Percentiles rank a stretch among this genome's conserved stretches.
Evolutionary conservation across 2,888 invertebrate genomes (phyloP).

Genomic region (Oscheius myriophilus): DNA sequence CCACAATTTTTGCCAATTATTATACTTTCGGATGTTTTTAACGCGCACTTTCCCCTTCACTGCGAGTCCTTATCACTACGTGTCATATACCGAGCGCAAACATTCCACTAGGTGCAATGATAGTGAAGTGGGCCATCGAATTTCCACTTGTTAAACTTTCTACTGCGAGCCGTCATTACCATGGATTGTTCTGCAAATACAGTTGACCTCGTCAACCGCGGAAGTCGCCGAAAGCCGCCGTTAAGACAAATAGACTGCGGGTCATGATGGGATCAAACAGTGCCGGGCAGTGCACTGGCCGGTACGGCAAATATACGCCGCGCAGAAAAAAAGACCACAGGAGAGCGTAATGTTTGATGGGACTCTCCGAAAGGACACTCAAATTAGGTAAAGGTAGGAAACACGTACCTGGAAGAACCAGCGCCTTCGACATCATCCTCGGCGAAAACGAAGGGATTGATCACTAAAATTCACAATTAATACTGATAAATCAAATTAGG

Average conservation of each 20-base stretch:
- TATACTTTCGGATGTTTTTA: too few species aligned
- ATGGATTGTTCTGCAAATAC: not conserved
- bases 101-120: too few species aligned
- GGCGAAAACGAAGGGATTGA: not conserved
- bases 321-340: not conserved
- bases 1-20: too few species aligned
- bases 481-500: too few species aligned
- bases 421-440: slow-evolving; percentile 20
- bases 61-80: too few species aligned
- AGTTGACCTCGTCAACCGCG: slow-evolving; percentile 9
- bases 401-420: not conserved
- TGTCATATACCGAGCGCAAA: too few species aligned
- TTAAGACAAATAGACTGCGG: slow-evolving; percentile 27
- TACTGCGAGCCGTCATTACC: too few species aligned
- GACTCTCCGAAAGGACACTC: not conserved
- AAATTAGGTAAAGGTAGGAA: not conserved
- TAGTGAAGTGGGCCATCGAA: too few species aligned
- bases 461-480: slow-evolving; percentile 6
- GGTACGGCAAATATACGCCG: slow-evolving; percentile 23
- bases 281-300: slow-evolving; percentile 21
- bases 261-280: slow-evolving; percentile 20
- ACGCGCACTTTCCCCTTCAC: too few species aligned
- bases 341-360: not conserved
- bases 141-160: too few species aligned
- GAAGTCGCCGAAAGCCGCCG: slow-evolving; percentile 12